Percentiles rank a stretch among this genome's conserved stretches.
Conservation (phyloP, 2,113 vertebrate species). For the Thalassarche chlororhynchos region DNA sequence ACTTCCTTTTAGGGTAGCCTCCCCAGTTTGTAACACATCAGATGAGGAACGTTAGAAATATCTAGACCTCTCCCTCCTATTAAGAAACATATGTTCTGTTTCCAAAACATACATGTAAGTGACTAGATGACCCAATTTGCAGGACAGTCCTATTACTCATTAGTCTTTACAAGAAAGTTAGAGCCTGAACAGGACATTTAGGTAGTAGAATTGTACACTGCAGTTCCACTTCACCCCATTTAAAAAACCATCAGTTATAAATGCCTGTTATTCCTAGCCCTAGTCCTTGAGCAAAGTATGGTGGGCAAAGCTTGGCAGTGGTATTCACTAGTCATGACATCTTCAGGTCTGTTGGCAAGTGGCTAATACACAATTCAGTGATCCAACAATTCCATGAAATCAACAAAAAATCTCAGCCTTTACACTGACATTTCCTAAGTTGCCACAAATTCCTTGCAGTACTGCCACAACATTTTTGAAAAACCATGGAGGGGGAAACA, state of each 20-base stretch:
- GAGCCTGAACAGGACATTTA: background rate
- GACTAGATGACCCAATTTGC: background rate
- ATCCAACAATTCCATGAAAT: background rate
- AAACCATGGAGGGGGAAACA: background rate
- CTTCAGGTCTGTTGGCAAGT: background rate
- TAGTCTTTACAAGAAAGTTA: background rate
- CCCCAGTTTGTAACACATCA: background rate
- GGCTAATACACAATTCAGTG: background rate
- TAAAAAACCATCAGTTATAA: background rate
- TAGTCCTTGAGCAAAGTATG: background rate
- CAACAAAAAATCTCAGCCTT: background rate
- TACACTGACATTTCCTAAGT: background rate
- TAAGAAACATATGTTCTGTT: accelerated
- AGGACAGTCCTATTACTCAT: background rate
- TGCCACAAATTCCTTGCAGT: background rate
- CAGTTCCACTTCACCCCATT: background rate
- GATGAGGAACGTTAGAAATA: background rate
- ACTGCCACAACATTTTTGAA: background rate
- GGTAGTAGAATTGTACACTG: background rate
- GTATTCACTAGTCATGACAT: background rate
- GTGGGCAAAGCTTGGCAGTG: background rate
- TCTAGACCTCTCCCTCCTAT: background rate
- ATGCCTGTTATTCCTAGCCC: background rate
- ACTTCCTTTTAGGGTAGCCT: background rate
- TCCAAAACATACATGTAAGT: background rate